A percentile compares a stretch with the other conserved stretches of the same genome.
These are phyloP conservation scores for Acanthurus lineatus DNA, from an alignment of 2,797 vertebrate species.

Conservation along the genomic window DNA sequence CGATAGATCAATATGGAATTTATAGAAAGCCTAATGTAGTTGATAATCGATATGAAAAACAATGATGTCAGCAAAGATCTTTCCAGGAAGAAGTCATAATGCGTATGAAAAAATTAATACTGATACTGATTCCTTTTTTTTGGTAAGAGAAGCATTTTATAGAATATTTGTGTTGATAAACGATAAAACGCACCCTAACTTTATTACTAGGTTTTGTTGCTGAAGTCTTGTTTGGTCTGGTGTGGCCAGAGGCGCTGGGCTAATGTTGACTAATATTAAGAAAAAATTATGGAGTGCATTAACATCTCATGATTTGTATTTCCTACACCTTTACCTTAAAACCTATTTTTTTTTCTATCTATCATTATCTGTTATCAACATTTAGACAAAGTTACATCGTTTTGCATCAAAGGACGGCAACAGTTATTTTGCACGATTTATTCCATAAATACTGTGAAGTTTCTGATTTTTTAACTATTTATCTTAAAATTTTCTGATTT, in stretches of 20 bases:
- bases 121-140: slow-evolving; percentile 3
- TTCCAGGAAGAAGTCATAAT: not conserved
- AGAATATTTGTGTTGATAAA: not conserved
- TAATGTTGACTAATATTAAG: not conserved
- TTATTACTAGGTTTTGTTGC: not conserved
- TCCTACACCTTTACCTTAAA: not conserved
- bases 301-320: not conserved
- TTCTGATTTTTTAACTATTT: not conserved
- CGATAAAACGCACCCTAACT: not conserved
- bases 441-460: not conserved
- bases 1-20: not conserved
- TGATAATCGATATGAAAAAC: slow-evolving; percentile 13
- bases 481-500: too few species aligned
- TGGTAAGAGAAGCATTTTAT: not conserved
- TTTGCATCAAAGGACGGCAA: not conserved
- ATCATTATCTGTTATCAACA: not conserved
- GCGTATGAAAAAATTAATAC: not conserved
- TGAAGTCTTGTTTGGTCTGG: not conserved
- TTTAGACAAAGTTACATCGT: not conserved
- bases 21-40: slow-evolving; percentile 12
- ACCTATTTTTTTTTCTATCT: not conserved
- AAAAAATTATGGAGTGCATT: not conserved
- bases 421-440: not conserved
- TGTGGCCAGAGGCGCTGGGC: not conserved
- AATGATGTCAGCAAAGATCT: slow-evolving; percentile 7